These are phyloP conservation scores for Aegithalos caudatus DNA, from an alignment of 2,113 vertebrate genomes.

Conservation along the genomic window DNA sequence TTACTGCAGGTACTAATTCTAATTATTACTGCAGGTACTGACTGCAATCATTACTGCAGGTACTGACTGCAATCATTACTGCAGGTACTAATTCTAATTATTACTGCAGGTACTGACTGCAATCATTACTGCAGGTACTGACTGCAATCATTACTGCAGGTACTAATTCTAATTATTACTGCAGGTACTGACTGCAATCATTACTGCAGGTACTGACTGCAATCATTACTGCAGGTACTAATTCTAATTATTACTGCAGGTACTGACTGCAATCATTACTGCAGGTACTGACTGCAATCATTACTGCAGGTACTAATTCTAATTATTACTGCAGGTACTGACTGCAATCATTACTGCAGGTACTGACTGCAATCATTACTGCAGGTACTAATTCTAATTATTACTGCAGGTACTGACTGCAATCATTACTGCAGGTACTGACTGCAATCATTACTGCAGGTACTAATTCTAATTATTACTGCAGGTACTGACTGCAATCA, in stretches of 20 bases:
- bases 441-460: accelerated
- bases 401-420: not conserved
- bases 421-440: not conserved
- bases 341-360: too few relatives aligned
- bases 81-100: not conserved
- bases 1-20: too few relatives aligned
- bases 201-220: too few relatives aligned
- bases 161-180: too few relatives aligned
- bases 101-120: not conserved
- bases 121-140: too few relatives aligned
- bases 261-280: not conserved
- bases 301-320: not conserved
- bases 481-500: not conserved
- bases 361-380: not conserved
- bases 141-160: too few relatives aligned
- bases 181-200: too few relatives aligned
- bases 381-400: not conserved
- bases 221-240: too few relatives aligned
- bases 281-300: not conserved
- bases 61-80: too few relatives aligned
- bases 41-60: too few relatives aligned
- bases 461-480: too few relatives aligned
- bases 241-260: accelerated
- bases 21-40: not conserved
- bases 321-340: not conserved